Base-by-base conservation (phyloP, 2,113 vertebrate genomes). In the Halcyon senegalensis region DNA sequence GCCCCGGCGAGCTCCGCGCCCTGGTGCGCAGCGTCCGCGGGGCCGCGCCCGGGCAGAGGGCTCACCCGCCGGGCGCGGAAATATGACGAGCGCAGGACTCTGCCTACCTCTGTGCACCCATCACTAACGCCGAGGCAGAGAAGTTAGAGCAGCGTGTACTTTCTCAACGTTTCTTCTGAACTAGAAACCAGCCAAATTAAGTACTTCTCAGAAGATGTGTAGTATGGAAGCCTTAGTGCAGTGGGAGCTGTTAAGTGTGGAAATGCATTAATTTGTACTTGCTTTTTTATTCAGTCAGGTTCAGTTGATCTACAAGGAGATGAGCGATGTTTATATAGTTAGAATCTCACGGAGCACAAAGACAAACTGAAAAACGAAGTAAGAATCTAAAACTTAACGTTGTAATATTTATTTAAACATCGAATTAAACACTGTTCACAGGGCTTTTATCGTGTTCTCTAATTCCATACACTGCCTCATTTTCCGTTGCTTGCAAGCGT, bases 381-480 rank as follows among this genome's bases (percentile, higher is more conserved):
- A 73, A 30, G 18, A 84, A 33, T 44, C 37, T 12, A 33, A 93
- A 78, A 78, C n/a, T 25, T 77, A 33, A 82, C 0, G 2, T 37
- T 74, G 17, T 43, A 59, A 9, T 46, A 62, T 94, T 96, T 94
- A 89, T 94, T 94, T 63, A 68, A 59, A 31, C 33, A 56, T 37
- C 3, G 6, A 53, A 16, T 4, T 14, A 13, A 93, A 70, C 7
- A 6, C 7, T 5, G 2, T 41, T 68, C 46, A 8, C 11, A 6
- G n/a, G 21, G 9, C 33, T 74, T 77, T 67, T 21, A 46, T 23
- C n/a, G 16, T 4, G 5, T 13, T 17, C 50, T 69, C 7, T 13
- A 19, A 23, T 41, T 76, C 59, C 41, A 0, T 11, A 4, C 5
- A 9, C 4, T 2, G 4, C 10, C 27, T 16, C 20, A 4, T 13